Percentiles rank a stretch among this genome's conserved stretches.
Evolutionary conservation across 1,140 invertebrate species (phyloP).

Genomic region (Cyrtorhinus lividipennis): DNA sequence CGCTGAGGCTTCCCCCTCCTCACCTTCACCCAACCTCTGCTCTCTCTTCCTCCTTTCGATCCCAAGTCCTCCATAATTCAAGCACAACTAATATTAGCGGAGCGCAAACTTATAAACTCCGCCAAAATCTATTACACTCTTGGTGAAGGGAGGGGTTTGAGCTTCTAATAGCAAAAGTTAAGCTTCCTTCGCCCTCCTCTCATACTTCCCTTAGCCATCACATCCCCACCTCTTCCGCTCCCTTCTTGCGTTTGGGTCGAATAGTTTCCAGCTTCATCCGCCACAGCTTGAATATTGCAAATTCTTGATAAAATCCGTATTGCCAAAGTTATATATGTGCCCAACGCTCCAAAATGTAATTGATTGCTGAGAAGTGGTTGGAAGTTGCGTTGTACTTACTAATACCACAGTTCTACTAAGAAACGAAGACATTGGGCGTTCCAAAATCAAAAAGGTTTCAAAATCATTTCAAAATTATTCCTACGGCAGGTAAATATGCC

Average conservation of each 20-base stretch:
- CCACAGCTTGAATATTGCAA: too few relatives aligned
- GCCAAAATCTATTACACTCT: slow-evolving; percentile 20
- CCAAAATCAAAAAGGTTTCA: too few relatives aligned
- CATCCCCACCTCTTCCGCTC: not conserved
- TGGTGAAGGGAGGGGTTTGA: not conserved
- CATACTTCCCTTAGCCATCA: not conserved
- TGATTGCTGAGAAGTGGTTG: too few relatives aligned
- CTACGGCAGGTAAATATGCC: too few relatives aligned
- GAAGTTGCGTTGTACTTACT: too few relatives aligned
- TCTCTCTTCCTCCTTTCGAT: not conserved
- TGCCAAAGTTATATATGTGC: too few relatives aligned
- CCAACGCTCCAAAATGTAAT: too few relatives aligned
- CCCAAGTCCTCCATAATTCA: slow-evolving; percentile 19
- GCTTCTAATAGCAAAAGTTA: slow-evolving; percentile 22
- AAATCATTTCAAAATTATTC: too few relatives aligned
- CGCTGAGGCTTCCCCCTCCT: not conserved
- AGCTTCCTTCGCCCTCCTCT: not conserved
- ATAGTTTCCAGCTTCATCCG: not conserved
- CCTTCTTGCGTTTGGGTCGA: not conserved
- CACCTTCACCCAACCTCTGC: not conserved
- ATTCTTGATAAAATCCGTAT: too few relatives aligned
- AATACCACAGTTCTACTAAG: too few relatives aligned
- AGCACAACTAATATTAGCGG: slow-evolving; percentile 22
- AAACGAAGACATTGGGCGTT: too few relatives aligned
- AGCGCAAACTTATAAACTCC: slow-evolving; percentile 22